Percentiles rank a stretch among this genome's conserved stretches.
phyloP scores from a whole-genome alignment of 2,888 invertebrate genomes.

The Drosophila phalerata region DNA sequence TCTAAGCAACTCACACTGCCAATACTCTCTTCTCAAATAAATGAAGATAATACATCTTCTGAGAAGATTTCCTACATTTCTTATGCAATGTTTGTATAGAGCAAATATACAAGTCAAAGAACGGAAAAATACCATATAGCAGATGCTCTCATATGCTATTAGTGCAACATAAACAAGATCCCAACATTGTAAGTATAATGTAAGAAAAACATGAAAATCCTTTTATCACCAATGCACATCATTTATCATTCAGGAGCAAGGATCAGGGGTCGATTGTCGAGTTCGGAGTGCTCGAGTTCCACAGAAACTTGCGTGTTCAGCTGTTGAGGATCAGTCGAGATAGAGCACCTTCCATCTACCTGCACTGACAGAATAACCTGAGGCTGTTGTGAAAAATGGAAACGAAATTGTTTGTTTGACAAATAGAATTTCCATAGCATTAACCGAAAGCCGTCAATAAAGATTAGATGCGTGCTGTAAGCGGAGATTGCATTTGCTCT shows the following conservation, averaged over 20 bases:
- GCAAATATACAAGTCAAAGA: conserved; percentile 1
- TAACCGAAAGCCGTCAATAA: conserved; percentile 65
- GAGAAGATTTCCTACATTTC: not conserved
- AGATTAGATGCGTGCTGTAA: conserved; percentile 67
- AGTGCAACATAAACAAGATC: conserved; percentile 23
- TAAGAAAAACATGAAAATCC: conserved; percentile 69
- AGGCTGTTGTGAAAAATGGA: conserved; percentile 42
- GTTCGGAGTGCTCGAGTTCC: conserved; percentile 33
- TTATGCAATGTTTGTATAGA: conserved; percentile 10
- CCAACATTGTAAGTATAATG: conserved; percentile 40
- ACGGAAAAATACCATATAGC: conserved; percentile 16
- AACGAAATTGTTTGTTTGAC: conserved; percentile 75
- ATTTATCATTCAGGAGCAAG: conserved; percentile 38
- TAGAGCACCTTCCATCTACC: conserved; percentile 46
- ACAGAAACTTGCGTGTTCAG: conserved; percentile 57
- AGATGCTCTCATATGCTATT: conserved; percentile 20
- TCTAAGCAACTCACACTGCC: not conserved
- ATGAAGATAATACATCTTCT: not conserved
- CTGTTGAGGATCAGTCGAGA: conserved; percentile 56
- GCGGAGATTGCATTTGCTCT: conserved; percentile 73
- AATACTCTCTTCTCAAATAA: not conserved
- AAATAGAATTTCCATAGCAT: conserved; percentile 67
- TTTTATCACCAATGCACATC: conserved; percentile 60
- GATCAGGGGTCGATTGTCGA: not conserved
- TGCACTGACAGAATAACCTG: conserved; percentile 51